phyloP scores from a whole-genome alignment of 2,113 vertebrate species.

The Proteles cristata region DNA sequence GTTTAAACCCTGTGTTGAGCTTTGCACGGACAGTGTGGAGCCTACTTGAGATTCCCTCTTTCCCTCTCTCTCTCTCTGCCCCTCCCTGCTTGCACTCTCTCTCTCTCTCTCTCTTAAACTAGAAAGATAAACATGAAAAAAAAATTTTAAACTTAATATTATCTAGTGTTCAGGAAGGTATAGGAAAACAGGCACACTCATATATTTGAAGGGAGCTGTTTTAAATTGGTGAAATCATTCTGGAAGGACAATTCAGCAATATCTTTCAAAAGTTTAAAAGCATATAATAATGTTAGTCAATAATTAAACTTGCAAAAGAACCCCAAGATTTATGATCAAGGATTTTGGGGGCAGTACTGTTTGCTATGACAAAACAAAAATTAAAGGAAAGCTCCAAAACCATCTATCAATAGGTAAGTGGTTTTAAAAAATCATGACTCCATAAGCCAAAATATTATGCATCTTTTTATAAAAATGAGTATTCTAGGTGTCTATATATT shows the following conservation, averaged over 20 bases:
- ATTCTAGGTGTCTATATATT: neutral
- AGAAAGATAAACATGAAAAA: no score
- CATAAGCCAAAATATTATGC: neutral
- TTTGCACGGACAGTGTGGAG: no score
- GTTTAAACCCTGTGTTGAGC: no score
- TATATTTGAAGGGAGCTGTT: neutral
- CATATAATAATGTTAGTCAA: neutral
- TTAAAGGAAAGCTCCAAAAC: neutral
- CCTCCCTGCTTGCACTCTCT: no score
- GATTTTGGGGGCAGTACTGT: neutral
- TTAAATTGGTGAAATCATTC: neutral
- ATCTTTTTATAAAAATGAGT: slow-evolving; percentile 8
- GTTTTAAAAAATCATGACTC: neutral
- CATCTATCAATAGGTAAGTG: neutral
- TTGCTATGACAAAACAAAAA: neutral
- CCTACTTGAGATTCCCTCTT: no score
- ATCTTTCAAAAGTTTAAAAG: slow-evolving; percentile 24
- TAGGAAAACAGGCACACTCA: neutral
- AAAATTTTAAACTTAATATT: no score
- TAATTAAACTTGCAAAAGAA: neutral
- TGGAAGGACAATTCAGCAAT: neutral
- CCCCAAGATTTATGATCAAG: neutral
- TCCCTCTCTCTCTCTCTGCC: no score
- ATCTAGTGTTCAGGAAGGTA: neutral
- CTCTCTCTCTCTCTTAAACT: no score